phyloP scores from a whole-genome alignment of 2,797 vertebrate species.

The Cephalopachus bancanus region DNA sequence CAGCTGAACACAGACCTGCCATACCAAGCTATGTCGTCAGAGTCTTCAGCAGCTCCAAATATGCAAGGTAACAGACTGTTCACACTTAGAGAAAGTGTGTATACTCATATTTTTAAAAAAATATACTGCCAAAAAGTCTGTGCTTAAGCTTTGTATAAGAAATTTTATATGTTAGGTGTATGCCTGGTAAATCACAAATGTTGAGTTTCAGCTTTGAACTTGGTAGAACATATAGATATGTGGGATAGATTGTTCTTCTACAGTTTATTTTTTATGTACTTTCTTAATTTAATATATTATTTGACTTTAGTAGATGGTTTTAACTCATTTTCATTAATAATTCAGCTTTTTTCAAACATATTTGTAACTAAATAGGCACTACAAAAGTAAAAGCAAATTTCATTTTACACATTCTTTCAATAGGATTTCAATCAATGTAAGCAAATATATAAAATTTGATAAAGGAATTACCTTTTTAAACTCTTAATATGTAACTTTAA shows the following conservation, averaged over 20 bases:
- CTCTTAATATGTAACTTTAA: slow-evolving; percentile 69
- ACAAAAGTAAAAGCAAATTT: slow-evolving; percentile 69
- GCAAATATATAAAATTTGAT: slow-evolving; percentile 34
- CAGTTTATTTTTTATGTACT: slow-evolving; percentile 28
- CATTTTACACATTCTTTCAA: slow-evolving; percentile 45
- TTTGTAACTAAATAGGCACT: slow-evolving; percentile 55
- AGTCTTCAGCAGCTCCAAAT: slow-evolving; percentile 83
- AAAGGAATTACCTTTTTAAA: slow-evolving; percentile 1
- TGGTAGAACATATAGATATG: background rate
- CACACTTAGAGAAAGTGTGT: background rate
- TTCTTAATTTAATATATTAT: slow-evolving; percentile 17
- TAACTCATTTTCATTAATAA: slow-evolving; percentile 66
- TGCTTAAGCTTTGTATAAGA: slow-evolving; percentile 25
- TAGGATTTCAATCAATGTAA: slow-evolving; percentile 56
- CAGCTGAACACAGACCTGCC: slow-evolving; percentile 93
- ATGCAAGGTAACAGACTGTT: slow-evolving; percentile 85
- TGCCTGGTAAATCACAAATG: background rate
- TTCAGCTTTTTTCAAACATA: slow-evolving; percentile 47
- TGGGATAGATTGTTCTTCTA: slow-evolving; percentile 8
- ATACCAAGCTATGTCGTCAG: slow-evolving; percentile 37
- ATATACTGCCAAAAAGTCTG: background rate
- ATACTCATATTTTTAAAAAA: background rate
- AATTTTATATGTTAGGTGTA: background rate
- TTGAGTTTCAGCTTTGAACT: slow-evolving; percentile 12
- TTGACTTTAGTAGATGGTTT: slow-evolving; percentile 39